Evolutionary conservation across 2,797 vertebrate species (phyloP).

Genomic region (Micrastur ruficollis): DNA sequence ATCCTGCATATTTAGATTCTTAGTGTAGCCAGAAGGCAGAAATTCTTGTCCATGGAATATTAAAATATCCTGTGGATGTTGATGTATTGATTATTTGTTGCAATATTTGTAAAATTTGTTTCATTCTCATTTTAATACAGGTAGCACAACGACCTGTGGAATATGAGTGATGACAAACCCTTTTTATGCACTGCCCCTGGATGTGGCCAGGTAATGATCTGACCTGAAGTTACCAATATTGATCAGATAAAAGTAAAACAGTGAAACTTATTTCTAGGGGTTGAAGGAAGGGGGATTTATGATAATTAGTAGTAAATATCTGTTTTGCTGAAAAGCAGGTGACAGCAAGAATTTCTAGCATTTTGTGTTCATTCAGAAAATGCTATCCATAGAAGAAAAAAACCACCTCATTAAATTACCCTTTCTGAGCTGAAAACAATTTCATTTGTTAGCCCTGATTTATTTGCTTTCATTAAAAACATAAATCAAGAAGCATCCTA

Average conservation of each 20-base stretch:
- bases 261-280: background rate
- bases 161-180: constrained; percentile 99
- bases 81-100: background rate
- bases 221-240: background rate
- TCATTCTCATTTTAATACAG: constrained; percentile 70
- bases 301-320: background rate
- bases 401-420: background rate
- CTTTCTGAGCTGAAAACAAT: background rate
- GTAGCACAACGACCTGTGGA: constrained; percentile 89
- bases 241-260: background rate
- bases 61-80: background rate
- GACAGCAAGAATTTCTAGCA: background rate
- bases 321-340: background rate
- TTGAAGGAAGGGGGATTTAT: background rate
- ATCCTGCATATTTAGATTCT: background rate
- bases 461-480: background rate
- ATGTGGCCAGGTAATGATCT: constrained; percentile 92
- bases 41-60: background rate
- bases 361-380: background rate
- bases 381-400: background rate
- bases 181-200: constrained; percentile 99
- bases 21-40: background rate
- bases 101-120: background rate
- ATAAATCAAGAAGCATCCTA: background rate
- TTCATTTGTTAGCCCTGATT: background rate